Evolutionary conservation across 2,797 vertebrate genomes (phyloP).

Genomic region (Spinus pinus): DNA sequence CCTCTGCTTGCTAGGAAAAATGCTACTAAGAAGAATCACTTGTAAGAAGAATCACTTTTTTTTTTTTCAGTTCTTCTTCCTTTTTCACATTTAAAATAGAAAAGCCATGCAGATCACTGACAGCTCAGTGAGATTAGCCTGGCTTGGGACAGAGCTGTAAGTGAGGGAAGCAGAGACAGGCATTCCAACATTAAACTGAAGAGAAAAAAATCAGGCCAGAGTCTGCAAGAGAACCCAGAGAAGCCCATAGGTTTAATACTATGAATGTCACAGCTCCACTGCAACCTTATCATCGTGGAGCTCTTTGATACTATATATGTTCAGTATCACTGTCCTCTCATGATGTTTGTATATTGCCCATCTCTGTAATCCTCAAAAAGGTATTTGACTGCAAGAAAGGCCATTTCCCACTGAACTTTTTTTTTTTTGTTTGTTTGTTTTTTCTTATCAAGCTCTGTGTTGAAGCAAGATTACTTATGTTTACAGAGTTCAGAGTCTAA

Average conservation of each 20-base stretch:
- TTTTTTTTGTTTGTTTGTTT: background rate
- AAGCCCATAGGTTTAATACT: background rate
- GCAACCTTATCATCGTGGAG: background rate
- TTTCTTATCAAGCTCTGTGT: background rate
- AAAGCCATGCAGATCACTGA: background rate
- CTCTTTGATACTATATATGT: background rate
- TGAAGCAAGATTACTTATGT: background rate
- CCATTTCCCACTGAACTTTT: background rate
- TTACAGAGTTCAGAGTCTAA: constrained; percentile 1
- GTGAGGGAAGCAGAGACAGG: background rate
- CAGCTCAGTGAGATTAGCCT: background rate
- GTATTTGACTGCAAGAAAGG: background rate
- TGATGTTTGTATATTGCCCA: background rate
- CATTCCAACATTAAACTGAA: background rate
- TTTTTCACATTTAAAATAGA: background rate
- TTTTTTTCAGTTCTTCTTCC: background rate
- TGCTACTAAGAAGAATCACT: background rate
- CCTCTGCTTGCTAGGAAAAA: background rate
- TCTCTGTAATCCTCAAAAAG: background rate
- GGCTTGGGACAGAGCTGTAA: background rate
- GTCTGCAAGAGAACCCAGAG: background rate
- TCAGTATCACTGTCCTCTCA: background rate
- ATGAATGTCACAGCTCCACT: background rate
- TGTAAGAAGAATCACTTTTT: background rate
- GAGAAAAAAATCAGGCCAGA: background rate